A percentile compares a stretch with the other conserved stretches of the same genome.
Conservation (phyloP, 2,113 vertebrate species). For the Cyphomyrus discorhynchus region DNA sequence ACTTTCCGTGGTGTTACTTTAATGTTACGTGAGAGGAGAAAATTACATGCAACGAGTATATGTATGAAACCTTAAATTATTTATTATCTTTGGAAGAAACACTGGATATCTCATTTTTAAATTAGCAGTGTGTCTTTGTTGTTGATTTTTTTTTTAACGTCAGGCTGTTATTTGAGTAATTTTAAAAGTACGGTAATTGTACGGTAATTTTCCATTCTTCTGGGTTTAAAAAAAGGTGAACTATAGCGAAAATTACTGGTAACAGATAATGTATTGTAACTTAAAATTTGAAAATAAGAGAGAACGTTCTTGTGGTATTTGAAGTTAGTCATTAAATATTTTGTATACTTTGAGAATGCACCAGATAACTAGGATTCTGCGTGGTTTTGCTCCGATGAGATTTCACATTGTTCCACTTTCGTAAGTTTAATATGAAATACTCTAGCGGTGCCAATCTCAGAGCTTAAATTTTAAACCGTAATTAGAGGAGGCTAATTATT, state of each 20-base stretch:
- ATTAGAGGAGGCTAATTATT: neutral
- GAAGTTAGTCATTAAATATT: neutral
- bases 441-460: neutral
- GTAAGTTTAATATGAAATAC: neutral
- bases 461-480: constrained; percentile 6
- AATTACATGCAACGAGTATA: neutral
- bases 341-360: neutral
- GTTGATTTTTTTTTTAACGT: neutral
- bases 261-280: neutral
- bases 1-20: neutral
- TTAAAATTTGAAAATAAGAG: neutral
- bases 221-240: neutral
- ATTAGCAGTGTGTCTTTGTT: neutral
- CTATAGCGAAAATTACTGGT: neutral
- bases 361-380: neutral
- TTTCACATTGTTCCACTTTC: neutral
- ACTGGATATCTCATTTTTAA: neutral
- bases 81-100: neutral
- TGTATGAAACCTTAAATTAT: constrained; percentile 1
- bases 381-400: neutral
- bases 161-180: neutral
- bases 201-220: neutral
- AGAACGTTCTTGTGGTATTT: neutral
- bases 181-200: neutral
- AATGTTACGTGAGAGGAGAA: neutral